Conservation (phyloP, 2,888 invertebrate species). For the Pachliopta kotzebuea region DNA sequence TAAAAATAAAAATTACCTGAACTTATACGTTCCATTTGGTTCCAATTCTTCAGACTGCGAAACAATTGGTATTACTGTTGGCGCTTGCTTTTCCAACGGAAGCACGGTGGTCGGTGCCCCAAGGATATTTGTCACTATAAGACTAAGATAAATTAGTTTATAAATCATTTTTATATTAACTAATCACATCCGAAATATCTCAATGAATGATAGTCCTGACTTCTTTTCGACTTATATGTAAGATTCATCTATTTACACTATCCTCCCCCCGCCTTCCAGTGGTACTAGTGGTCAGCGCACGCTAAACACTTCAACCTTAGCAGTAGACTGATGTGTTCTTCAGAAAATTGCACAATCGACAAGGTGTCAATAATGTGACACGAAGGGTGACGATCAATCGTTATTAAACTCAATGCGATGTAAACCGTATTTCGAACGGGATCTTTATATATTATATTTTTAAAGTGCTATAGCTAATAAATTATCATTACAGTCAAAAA, state of each 20-base stretch:
- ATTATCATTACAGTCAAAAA: neutral
- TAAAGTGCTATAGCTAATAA: neutral
- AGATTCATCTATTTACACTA: slow-evolving; percentile 76
- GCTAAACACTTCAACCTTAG: slow-evolving; percentile 80
- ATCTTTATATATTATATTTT: neutral
- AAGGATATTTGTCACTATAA: slow-evolving; percentile 42
- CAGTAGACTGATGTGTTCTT: slow-evolving; percentile 72
- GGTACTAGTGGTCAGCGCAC: slow-evolving; percentile 61
- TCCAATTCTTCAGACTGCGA: slow-evolving; percentile 75
- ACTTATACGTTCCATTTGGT: slow-evolving; percentile 75
- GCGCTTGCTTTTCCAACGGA: slow-evolving; percentile 57
- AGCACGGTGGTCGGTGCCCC: slow-evolving; percentile 53
- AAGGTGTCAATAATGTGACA: slow-evolving; percentile 72
- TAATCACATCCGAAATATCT: slow-evolving; percentile 57
- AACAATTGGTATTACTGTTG: slow-evolving; percentile 73
- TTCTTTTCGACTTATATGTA: slow-evolving; percentile 72
- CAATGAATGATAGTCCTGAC: slow-evolving; percentile 71
- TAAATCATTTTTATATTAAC: slow-evolving; percentile 53
- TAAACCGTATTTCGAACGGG: neutral
- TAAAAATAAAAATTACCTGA: slow-evolving; percentile 54
- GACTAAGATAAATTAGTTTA: slow-evolving; percentile 50
- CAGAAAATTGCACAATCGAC: slow-evolving; percentile 73
- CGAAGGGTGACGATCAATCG: slow-evolving; percentile 56
- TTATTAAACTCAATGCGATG: slow-evolving; percentile 43
- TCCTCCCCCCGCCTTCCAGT: slow-evolving; percentile 74